Percentiles rank a stretch among this genome's conserved stretches.
These are phyloP conservation scores for Nomada flava DNA, from an alignment of 2,888 invertebrate species.

Conservation along the genomic window DNA sequence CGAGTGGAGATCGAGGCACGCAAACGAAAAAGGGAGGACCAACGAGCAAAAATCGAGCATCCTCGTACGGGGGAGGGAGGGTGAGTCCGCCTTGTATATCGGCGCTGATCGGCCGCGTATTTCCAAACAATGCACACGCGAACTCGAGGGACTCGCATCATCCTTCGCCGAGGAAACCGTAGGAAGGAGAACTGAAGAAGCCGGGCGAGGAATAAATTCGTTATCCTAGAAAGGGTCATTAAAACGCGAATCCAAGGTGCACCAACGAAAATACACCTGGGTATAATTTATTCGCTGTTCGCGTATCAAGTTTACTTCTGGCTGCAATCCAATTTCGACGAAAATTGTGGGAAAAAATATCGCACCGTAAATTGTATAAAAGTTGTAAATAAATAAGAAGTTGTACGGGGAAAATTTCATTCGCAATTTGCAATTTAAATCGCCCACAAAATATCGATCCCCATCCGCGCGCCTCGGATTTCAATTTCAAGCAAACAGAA, in stretches of 20 bases:
- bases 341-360: no score
- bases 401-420: no score
- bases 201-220: neutral
- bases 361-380: no score
- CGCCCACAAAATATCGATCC: no score
- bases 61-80: slow-evolving; percentile 10
- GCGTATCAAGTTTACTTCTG: no score
- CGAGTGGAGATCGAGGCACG: slow-evolving; percentile 59
- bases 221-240: neutral
- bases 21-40: slow-evolving; percentile 67
- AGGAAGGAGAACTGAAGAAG: slow-evolving; percentile 6
- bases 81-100: slow-evolving; percentile 63
- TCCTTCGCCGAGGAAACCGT: slow-evolving; percentile 37
- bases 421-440: no score
- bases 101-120: slow-evolving; percentile 79
- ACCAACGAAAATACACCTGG: no score
- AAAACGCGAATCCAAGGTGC: neutral
- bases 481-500: neutral
- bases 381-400: no score
- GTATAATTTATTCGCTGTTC: no score
- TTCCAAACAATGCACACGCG: slow-evolving; percentile 82
- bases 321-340: no score
- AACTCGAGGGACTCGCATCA: slow-evolving; percentile 71
- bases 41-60: slow-evolving; percentile 73
- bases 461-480: neutral